Evolutionary conservation across 2,888 invertebrate species (phyloP).

Genomic region (Nymphalis c-album): DNA sequence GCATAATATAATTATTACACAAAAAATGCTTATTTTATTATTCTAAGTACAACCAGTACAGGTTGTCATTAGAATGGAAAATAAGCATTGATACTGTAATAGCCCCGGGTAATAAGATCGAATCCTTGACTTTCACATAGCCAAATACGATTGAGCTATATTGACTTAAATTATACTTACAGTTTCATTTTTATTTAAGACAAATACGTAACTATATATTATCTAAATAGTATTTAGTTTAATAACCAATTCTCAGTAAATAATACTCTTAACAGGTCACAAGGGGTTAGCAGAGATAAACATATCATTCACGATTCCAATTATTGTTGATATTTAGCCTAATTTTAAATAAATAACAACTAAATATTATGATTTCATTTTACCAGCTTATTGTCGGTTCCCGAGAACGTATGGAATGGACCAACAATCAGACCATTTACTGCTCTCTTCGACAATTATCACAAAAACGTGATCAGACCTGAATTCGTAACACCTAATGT

Average conservation of each 20-base stretch:
- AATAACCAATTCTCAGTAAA: not conserved
- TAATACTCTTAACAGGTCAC: slow-evolving; percentile 10
- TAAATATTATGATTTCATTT: not conserved
- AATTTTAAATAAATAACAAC: not conserved
- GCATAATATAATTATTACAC: too few species aligned
- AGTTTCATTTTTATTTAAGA: not conserved
- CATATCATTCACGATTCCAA: not conserved
- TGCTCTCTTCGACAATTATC: slow-evolving; percentile 89
- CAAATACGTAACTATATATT: not conserved
- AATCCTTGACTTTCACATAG: too few species aligned
- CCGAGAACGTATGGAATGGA: slow-evolving; percentile 83
- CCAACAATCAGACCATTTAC: slow-evolving; percentile 86
- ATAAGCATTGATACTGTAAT: too few species aligned
- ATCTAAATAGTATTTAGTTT: not conserved
- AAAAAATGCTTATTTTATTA: too few species aligned
- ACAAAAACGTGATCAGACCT: slow-evolving; percentile 83
- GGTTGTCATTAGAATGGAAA: too few species aligned
- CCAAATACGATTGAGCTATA: too few species aligned
- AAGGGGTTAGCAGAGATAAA: slow-evolving; percentile 17
- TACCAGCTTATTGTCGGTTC: slow-evolving; percentile 84
- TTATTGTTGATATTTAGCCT: not conserved
- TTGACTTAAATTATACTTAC: not conserved
- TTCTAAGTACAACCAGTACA: too few species aligned
- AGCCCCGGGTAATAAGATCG: too few species aligned
- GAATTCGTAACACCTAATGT: slow-evolving; percentile 84